These are phyloP conservation scores for Sebastes variabilis DNA, from an alignment of 2,797 vertebrate species.

Conservation along the genomic window DNA sequence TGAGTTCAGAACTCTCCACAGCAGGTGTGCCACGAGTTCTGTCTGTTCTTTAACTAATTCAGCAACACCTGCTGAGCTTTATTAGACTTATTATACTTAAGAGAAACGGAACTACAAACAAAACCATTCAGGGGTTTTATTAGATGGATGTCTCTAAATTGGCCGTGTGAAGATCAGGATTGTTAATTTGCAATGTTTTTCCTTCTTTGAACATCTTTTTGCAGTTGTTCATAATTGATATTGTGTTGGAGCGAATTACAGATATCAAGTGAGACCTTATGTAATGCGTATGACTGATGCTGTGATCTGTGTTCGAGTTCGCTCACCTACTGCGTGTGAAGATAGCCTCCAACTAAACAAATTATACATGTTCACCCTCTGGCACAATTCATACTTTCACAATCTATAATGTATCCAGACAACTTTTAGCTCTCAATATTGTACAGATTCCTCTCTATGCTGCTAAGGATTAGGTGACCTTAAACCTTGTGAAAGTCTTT, in stretches of 20 bases:
- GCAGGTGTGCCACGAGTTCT: not conserved
- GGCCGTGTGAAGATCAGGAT: not conserved
- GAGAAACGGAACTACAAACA: not conserved
- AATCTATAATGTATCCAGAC: conserved; percentile 2
- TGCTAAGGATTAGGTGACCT: not conserved
- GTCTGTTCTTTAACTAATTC: not conserved
- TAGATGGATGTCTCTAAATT: not conserved
- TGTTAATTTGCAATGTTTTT: not conserved
- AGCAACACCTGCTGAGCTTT: not conserved
- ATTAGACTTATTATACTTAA: not conserved
- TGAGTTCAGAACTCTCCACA: not conserved
- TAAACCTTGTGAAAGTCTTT: not conserved
- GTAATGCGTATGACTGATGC: not conserved
- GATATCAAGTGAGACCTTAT: not conserved
- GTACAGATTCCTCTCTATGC: not conserved
- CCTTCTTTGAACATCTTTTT: conserved; percentile 2
- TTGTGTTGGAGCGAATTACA: not conserved
- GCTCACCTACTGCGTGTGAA: conserved; percentile 7
- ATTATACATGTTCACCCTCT: conserved; percentile 23
- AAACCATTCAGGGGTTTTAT: not conserved
- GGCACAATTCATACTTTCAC: not conserved
- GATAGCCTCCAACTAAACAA: conserved; percentile 4
- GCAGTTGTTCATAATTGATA: not conserved
- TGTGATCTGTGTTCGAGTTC: conserved; percentile 12
- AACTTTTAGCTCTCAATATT: conserved; percentile 19